Base-by-base conservation (phyloP, 2,797 vertebrate genomes). In the Lates japonicus region DNA sequence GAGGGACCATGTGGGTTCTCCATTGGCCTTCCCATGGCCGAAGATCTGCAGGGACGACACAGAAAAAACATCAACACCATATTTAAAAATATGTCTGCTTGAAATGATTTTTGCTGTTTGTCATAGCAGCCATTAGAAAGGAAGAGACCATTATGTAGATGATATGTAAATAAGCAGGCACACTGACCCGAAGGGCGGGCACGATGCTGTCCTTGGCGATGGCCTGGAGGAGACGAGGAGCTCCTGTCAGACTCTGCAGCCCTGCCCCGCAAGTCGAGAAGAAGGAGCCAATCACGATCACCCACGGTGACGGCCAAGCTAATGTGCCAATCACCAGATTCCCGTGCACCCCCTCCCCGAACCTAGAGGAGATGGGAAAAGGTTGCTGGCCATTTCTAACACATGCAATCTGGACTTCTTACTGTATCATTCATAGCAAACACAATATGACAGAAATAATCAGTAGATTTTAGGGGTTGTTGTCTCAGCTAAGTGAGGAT, bases 241-340 rank as follows among this genome's bases (percentile, higher is more conserved):
- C 98, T 66, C 98, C 98, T 0, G 98, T 99, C 93, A 99, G 93
- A 85, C 98, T 99, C 96, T 99, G 98, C 66, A 99, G 96, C n/a
- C 98, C 98, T 0, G 98, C 98, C 39, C 98, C 98, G 16, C 97
- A 98, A 0, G 98, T 99, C 81, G 98, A 99, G 93, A 99, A 99
- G 93, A 99, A 98, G 58, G 98, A 99, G 35, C 98, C 98, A 0
- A 99, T 96, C 88, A 99, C 98, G 20, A 99, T 99, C 84, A 99
- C 98, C 98, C 98, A 99, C 0, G 98, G 98, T 9, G 97, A 98
- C 0, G 98, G 98, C 98, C 98, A 99, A 0, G 98, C 97, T 87
- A 99, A 79, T 0, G 98, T 99, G 74, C 98, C 98, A 7, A 99
- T 98, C 86, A 99, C 98, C 92, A 99, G 90, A 89, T 99, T 99